phyloP scores from a whole-genome alignment of 2,888 invertebrate species.

The Cordilura impudica region DNA sequence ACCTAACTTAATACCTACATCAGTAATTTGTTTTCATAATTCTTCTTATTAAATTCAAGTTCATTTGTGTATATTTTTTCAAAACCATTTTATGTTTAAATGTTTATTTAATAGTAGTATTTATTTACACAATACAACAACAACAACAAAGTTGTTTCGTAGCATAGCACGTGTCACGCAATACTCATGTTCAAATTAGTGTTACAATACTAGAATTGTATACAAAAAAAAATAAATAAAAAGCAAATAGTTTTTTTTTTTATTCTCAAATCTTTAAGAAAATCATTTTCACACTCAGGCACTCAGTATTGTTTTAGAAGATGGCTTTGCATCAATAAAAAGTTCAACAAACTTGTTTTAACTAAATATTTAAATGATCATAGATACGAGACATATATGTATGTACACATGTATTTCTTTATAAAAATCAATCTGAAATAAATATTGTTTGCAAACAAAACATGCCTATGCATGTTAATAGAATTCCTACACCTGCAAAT shows the following conservation, averaged over 20 bases:
- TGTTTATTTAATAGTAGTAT: neutral
- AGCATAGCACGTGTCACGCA: constrained; percentile 61
- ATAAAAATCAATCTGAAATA: too few species aligned
- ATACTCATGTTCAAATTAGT: constrained; percentile 45
- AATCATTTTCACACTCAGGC: neutral
- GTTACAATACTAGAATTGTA: neutral
- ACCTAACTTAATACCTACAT: too few species aligned
- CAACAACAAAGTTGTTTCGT: constrained; percentile 20
- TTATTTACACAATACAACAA: neutral
- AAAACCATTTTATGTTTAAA: neutral
- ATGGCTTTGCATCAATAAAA: neutral
- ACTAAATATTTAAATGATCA: too few species aligned
- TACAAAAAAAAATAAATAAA: neutral
- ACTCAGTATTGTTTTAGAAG: neutral
- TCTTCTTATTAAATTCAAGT: constrained; percentile 48
- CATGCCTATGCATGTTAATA: neutral
- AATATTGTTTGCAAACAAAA: neutral
- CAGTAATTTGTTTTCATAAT: constrained; percentile 28
- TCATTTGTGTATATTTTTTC: constrained; percentile 20
- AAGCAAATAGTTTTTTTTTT: too few species aligned
- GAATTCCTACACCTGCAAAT: neutral
- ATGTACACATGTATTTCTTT: neutral
- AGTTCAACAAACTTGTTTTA: neutral
- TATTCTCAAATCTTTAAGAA: neutral
- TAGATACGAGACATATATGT: too few species aligned